Conservation (phyloP, 2,888 invertebrate species). For the Lepidonotus clava region DNA sequence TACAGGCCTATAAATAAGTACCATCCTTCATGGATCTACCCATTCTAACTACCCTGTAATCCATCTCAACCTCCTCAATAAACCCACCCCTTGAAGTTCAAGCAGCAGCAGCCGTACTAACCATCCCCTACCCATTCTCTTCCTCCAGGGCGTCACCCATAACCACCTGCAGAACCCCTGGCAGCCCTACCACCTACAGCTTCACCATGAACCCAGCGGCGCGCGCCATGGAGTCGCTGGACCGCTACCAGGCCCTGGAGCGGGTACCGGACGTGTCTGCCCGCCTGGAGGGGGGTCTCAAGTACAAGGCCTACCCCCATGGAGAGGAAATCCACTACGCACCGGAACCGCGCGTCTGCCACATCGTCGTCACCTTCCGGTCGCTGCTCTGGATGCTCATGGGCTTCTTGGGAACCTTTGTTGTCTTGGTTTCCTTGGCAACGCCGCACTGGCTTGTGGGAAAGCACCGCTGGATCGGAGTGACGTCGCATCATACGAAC, state of each 20-base stretch:
- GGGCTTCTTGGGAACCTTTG: conserved; percentile 88
- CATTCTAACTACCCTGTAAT: too few species aligned
- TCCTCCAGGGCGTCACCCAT: too few species aligned
- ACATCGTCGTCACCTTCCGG: conserved; percentile 77
- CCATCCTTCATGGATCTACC: too few species aligned
- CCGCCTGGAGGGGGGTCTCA: conserved; percentile 20
- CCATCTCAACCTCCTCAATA: too few species aligned
- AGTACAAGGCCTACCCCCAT: conserved; percentile 57
- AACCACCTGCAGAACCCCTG: too few species aligned
- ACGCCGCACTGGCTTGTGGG: conserved; percentile 91
- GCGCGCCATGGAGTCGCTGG: conserved; percentile 18
- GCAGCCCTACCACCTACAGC: too few species aligned
- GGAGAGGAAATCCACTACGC: conserved; percentile 51
- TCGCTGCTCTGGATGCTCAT: conserved; percentile 90
- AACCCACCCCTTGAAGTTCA: too few species aligned
- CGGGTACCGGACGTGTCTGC: conserved; percentile 27
- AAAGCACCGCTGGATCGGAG: conserved; percentile 64
- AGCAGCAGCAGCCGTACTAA: too few species aligned
- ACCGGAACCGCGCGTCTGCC: conserved; percentile 43
- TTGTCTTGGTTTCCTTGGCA: conserved; percentile 88
- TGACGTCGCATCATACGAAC: conserved; percentile 59
- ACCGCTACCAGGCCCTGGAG: conserved; percentile 40
- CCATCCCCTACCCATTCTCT: too few species aligned
- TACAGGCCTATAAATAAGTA: too few species aligned
- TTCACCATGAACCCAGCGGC: conserved; percentile 20